Percentiles rank a stretch among this genome's conserved stretches.
phyloP scores from a whole-genome alignment of 2,888 invertebrate species.

The Uloborus plumipes region DNA sequence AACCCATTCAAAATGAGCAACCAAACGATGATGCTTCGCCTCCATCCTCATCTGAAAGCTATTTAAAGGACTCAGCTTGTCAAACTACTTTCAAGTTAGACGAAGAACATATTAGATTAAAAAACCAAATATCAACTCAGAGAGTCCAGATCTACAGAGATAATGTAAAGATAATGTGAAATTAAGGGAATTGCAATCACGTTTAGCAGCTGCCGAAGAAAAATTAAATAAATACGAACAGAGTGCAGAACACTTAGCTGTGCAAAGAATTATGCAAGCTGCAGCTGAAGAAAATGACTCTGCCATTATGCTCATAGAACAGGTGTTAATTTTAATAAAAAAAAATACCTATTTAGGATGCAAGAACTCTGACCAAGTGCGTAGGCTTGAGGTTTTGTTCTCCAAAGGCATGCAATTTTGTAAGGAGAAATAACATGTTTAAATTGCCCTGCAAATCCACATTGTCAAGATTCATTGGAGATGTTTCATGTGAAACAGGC shows the following conservation, averaged over 20 bases:
- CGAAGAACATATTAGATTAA: background rate
- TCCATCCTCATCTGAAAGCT: background rate
- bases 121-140: background rate
- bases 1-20: too few species aligned
- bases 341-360: background rate
- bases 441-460: constrained; percentile 2
- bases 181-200: background rate
- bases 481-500: background rate
- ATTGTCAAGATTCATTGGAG: background rate
- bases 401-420: background rate
- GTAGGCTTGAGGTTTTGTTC: background rate
- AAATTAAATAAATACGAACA: constrained; percentile 1
- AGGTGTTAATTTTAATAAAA: background rate
- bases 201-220: background rate
- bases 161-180: too few species aligned
- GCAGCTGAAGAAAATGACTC: background rate
- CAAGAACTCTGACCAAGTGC: background rate
- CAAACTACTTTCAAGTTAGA: background rate
- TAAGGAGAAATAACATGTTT: background rate
- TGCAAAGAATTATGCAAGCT: background rate
- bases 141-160: background rate
- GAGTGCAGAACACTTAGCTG: background rate
- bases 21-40: background rate
- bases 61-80: background rate
- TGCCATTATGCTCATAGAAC: background rate